Evolutionary conservation across 2,888 invertebrate genomes (phyloP), one percentile per base, ranked within the genome.

Genomic region (Calameuta pallipes): DNA sequence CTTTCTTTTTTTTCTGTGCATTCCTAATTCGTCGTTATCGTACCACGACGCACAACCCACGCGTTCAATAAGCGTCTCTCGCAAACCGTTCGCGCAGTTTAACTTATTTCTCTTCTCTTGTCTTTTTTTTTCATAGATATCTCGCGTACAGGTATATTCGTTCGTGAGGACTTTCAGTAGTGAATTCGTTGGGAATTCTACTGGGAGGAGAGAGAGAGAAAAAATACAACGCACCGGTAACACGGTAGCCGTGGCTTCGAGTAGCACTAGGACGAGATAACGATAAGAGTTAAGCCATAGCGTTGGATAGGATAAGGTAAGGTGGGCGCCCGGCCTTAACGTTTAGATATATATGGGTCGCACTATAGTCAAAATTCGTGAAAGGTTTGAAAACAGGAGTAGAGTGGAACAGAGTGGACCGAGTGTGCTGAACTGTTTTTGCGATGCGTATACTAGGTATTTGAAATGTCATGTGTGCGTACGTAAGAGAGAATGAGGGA

Each of bases 211-310:
- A 68, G 79, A 75, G 30, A 73, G 31, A 31, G 31, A 33, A 69
- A 76, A 73, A 70, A 76, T 78, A 79, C 36, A 37, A 34, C 74
- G 30, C 74, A 30, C 37, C n/a, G 74, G 30, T 89, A 90, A 90
- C 85, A 89, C 90, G 78, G 90, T 90, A 90, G 90, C 90, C 82
- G 80, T 78, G 81, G 84, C 81, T 83, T 83, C 82, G 85, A 83
- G 85, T 83, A 82, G 82, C 83, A 82, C 79, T 85, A 85, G 84
- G 77, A 37, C 78, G 80, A 85, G 90, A 90, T 89, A 90, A 88
- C 89, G 90, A 89, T 89, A 90, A 90, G 85, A 87, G 81, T 86
- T 86, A 84, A 88, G 86, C 87, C 84, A 78, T 74, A 79, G 74
- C 74, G 23, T 73, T 36, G 81, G 83, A 83, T 84, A 75, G 84